A percentile compares a stretch with the other conserved stretches of the same genome.
These are phyloP conservation scores for Notiomystis cincta DNA, from an alignment of 2,113 vertebrate species.

Conservation along the genomic window DNA sequence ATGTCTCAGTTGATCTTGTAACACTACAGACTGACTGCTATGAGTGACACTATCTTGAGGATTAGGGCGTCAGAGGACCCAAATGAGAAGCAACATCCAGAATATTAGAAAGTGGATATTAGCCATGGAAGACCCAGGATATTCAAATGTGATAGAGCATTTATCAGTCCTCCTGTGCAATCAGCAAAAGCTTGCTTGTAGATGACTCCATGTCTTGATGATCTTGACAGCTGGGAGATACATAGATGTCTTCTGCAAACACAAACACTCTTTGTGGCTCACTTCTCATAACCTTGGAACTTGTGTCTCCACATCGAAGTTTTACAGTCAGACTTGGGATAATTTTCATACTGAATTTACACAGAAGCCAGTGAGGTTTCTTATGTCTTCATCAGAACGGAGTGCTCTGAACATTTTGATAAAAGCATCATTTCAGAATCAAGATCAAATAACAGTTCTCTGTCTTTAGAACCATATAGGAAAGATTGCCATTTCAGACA, in stretches of 20 bases:
- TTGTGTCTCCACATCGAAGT: not conserved
- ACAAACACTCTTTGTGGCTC: not conserved
- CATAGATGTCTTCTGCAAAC: not conserved
- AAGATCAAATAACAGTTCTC: not conserved
- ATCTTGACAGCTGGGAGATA: not conserved
- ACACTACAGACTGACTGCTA: slow-evolving; percentile 61
- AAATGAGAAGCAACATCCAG: not conserved
- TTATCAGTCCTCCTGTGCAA: not conserved
- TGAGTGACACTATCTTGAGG: slow-evolving; percentile 47
- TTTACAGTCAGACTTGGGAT: not conserved
- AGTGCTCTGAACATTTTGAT: not conserved
- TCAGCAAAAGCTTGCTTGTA: not conserved
- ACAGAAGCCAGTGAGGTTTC: not conserved
- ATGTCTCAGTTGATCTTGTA: slow-evolving; percentile 75
- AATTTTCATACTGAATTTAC: not conserved
- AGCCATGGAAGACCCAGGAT: not conserved
- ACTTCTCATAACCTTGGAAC: not conserved
- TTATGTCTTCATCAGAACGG: not conserved
- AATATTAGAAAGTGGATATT: not conserved
- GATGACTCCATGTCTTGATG: not conserved
- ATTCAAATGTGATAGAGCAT: not conserved
- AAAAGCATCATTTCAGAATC: not conserved
- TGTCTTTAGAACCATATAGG: not conserved
- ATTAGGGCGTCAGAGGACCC: not conserved
- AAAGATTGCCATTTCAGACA: not conserved